Evolutionary conservation across 1,140 invertebrate species (phyloP), one percentile per base, ranked within the genome.

Genomic region (Drosophila elegans): DNA sequence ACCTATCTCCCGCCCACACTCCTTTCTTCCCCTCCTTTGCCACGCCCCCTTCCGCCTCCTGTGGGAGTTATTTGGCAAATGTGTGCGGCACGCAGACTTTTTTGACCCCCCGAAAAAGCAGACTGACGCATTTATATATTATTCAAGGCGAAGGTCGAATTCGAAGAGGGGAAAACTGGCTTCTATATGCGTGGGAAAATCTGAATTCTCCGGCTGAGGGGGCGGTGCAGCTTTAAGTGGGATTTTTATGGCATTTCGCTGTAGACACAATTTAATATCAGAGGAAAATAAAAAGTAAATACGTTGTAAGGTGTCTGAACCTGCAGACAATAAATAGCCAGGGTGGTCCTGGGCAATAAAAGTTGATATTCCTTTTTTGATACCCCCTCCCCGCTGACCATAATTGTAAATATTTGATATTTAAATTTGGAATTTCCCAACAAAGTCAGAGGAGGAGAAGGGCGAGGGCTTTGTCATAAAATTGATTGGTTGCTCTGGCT

Each of bases 41-140:
- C 54, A 54, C 39, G 61, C 56, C 41, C 29, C 54, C 54, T 59
- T 53, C 64, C 75, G 67, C 55, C 79, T 71, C 77, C 67, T 68
- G 59, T 27, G 76, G 74, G 66, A 89, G 84, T 74, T 82, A 89
- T 89, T 89, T 89, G 68, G 61, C 77, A 84, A 86, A 86, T 88
- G 83, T 88, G 83, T 86, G 83, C 78, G 83, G 83, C 79, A 83
- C 84, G 84, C 83, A 83, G 83, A 83, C 83, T 69, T 79, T 79
- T 77, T 13, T 34, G 27, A 44, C 74, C 21, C 45, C 74, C 27
- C 16, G 36, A 44, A 69, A 67, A 59, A 27, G 38, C 54, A 71
- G 64, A 79, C 80, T 79, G 84, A 84, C 80, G 76, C 73, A 71
- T 66, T 80, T 89, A 79, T 84, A 80, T 71, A 74, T 89, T 90